phyloP scores from a whole-genome alignment of 2,888 invertebrate genomes.

The Caenorhabditis sp. region DNA sequence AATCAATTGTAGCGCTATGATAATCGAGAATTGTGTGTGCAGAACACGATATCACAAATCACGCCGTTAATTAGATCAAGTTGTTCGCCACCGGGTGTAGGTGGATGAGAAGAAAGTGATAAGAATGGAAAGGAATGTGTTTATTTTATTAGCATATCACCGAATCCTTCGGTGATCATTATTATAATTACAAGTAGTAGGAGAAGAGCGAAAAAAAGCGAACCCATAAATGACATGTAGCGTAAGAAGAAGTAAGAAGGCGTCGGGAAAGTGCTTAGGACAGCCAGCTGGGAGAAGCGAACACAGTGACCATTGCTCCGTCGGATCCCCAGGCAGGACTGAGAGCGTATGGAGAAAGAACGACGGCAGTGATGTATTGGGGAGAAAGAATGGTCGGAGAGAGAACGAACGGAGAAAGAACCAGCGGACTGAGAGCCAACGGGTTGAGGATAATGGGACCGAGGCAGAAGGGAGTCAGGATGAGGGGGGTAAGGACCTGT shows the following conservation, averaged over 20 bases:
- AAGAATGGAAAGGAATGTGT: conserved; percentile 2
- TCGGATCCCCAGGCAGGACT: conserved; percentile 56
- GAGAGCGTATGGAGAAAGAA: conserved; percentile 63
- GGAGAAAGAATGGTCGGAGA: conserved; percentile 70
- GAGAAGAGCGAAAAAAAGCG: not conserved
- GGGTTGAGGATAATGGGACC: conserved; percentile 61
- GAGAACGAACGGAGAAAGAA: conserved; percentile 68
- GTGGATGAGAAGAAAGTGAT: not conserved
- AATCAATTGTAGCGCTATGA: no score
- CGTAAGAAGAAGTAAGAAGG: no score
- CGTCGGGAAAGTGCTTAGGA: no score
- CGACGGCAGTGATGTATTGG: conserved; percentile 55
- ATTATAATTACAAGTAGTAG: conserved; percentile 2
- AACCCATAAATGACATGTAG: conserved; percentile 3
- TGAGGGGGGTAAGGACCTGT: conserved; percentile 67
- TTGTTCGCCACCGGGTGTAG: no score
- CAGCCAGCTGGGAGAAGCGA: conserved; percentile 62
- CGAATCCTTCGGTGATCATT: not conserved
- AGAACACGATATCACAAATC: no score
- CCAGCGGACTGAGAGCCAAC: conserved; percentile 60
- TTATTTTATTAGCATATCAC: not conserved
- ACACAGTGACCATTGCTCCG: conserved; percentile 55
- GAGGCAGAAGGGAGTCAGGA: conserved; percentile 65
- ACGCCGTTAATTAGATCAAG: no score
- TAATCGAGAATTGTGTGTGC: no score